Conservation (phyloP, 1,140 invertebrate species). For the Hyles vespertilio region DNA sequence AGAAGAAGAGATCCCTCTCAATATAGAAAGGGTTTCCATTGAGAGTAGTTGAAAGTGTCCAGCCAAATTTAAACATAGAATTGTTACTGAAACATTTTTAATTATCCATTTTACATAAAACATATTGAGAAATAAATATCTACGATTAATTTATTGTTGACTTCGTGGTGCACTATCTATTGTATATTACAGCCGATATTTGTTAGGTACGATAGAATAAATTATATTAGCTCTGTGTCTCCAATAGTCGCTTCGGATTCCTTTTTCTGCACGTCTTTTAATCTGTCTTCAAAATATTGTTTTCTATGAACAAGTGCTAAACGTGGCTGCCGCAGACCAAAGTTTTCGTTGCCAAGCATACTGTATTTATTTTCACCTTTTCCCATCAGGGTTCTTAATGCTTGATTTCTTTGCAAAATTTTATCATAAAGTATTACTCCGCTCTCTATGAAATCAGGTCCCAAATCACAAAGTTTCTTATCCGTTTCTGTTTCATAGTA, state of each 20-base stretch:
- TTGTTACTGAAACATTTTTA: too few species aligned
- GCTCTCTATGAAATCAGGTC: constrained; percentile 80
- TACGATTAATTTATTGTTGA: too few species aligned
- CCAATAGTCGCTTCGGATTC: background rate
- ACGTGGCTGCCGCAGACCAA: constrained; percentile 78
- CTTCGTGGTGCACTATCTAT: too few species aligned
- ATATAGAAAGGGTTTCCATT: too few species aligned
- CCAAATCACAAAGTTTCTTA: constrained; percentile 76
- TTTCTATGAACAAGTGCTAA: constrained; percentile 80
- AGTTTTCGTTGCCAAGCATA: constrained; percentile 82
- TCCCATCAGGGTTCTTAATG: constrained; percentile 81
- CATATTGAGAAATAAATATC: too few species aligned
- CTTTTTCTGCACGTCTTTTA: constrained; percentile 32
- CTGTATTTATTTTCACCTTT: constrained; percentile 78
- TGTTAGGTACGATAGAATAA: too few species aligned
- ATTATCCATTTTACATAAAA: too few species aligned
- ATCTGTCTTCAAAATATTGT: constrained; percentile 76
- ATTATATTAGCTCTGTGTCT: too few species aligned
- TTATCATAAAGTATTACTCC: constrained; percentile 87
- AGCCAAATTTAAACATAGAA: too few species aligned
- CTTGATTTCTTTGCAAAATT: constrained; percentile 82
- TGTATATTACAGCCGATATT: too few species aligned
- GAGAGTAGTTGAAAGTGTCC: too few species aligned
- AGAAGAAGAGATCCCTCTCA: too few species aligned
- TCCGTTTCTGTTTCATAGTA: constrained; percentile 80